phyloP scores from a whole-genome alignment of 2,888 invertebrate genomes.

The Callyntrura guangdongensis region DNA sequence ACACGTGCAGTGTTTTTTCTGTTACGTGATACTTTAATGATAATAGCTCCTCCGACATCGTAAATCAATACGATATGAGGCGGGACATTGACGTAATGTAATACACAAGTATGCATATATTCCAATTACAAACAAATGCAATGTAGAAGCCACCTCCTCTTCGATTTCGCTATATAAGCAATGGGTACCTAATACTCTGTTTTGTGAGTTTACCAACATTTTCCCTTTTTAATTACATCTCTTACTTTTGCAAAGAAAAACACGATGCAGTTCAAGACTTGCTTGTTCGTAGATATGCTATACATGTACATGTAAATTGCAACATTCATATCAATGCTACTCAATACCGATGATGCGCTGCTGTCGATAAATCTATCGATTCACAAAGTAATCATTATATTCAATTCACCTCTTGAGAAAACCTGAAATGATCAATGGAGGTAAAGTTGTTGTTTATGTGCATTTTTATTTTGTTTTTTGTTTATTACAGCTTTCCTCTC shows the following conservation, averaged over 20 bases:
- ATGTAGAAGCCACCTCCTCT: not conserved
- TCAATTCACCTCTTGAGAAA: not conserved
- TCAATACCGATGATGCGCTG: not conserved
- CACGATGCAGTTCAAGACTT: not conserved
- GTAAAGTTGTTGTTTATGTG: not conserved
- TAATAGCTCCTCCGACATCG: slow-evolving; percentile 9
- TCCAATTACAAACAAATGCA: not conserved
- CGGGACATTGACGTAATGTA: not conserved
- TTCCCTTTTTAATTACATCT: slow-evolving; percentile 39
- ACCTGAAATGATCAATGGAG: slow-evolving; percentile 44
- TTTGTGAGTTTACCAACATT: not conserved
- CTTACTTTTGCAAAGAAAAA: not conserved
- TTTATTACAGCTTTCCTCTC: not conserved
- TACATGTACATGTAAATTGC: not conserved
- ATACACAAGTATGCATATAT: not conserved
- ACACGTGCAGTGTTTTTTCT: slow-evolving; percentile 19
- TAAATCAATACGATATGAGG: not conserved
- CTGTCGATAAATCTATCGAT: not conserved
- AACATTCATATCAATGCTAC: not conserved
- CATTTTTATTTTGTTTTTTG: slow-evolving; percentile 18
- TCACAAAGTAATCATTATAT: not conserved
- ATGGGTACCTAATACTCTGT: no score
- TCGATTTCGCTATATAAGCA: no score
- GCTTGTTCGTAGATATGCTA: no score
- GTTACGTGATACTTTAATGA: slow-evolving; percentile 8